phyloP scores from a whole-genome alignment of 2,888 invertebrate genomes.

The Pelosia muscerda region DNA sequence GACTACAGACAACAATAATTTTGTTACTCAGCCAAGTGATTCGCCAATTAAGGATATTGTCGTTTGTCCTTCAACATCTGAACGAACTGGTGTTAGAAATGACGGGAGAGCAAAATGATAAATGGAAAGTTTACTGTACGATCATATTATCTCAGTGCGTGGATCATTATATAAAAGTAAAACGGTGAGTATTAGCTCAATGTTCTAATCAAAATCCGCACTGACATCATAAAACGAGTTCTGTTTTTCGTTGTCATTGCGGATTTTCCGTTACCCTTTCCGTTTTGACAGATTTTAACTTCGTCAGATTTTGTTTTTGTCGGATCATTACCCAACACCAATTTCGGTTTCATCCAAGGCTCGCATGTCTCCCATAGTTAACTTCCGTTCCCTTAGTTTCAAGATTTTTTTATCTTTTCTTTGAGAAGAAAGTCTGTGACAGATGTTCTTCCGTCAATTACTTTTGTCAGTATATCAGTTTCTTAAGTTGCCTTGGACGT shows the following conservation, averaged over 20 bases:
- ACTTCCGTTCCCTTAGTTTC: not conserved
- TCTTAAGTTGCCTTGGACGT: too few relatives aligned
- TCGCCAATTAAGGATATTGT: slow-evolving; percentile 71
- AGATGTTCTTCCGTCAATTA: too few relatives aligned
- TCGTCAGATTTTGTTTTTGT: too few relatives aligned
- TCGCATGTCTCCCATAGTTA: too few relatives aligned
- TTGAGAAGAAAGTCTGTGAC: not conserved
- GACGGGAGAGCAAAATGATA: slow-evolving; percentile 42
- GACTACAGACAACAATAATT: slow-evolving; percentile 74
- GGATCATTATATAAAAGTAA: slow-evolving; percentile 70
- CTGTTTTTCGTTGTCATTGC: too few relatives aligned
- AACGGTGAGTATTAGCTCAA: slow-evolving; percentile 58
- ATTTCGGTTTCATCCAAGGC: not conserved
- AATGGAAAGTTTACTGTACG: slow-evolving; percentile 67
- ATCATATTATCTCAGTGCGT: slow-evolving; percentile 68
- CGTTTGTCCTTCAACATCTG: slow-evolving; percentile 68
- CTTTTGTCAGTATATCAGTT: too few relatives aligned
- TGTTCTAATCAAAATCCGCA: too few relatives aligned
- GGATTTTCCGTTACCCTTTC: too few relatives aligned
- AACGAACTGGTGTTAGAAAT: slow-evolving; percentile 68
- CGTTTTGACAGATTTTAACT: too few relatives aligned
- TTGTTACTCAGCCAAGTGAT: slow-evolving; percentile 73
- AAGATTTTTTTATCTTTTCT: not conserved
- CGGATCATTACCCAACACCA: not conserved
- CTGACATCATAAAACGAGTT: too few relatives aligned